Base-by-base conservation (phyloP, 2,113 vertebrate species). In the Phycodurus eques region DNA sequence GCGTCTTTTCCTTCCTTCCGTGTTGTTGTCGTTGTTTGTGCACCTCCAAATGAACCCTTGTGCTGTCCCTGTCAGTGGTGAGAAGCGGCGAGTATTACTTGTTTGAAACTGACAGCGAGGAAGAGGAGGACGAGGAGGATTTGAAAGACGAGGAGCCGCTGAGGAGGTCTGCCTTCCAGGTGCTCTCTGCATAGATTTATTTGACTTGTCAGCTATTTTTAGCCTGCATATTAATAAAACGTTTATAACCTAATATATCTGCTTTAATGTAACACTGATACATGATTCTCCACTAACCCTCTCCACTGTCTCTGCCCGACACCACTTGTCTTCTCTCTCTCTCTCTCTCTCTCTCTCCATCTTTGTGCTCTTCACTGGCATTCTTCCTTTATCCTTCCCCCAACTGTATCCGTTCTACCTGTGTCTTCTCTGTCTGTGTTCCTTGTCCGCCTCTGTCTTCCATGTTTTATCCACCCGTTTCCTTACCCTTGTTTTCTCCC, bases 61-160 rank as follows among this genome's bases (percentile, higher is more conserved):
- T 70, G 46, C 65, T 78, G 59, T 76, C 7, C 77, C 92, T 83
- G 90, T 91, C 93, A 99, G 98, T 99, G 96, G 96, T 99, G 87
- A 97, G 96, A 90, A 98, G 97, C 92, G 98, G 98, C 92, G 96
- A 99, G 94, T 99, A 99, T 95, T 99, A 99, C 94, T 95, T 99
- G 84, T 99, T 99, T 98, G 98, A 99, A 92, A 98, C 98, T 87
- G 98, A 99, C 81, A 99, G 98, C 75, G 98, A 98, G 94, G 98
- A 99, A 51, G 97, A 99, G 73, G 97, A 95, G 67, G 95, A 98
- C 66, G 97, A 99, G 67, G 93, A 95, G 10, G 92, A 95, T 47
- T 95, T 94, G 91, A 96, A 94, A 79, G 95, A 98, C 13, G 95
- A 96, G 15, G 96, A 98, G 1, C 91, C 80, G 1, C 94, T 94